Conservation (phyloP, 2,888 invertebrate species). For the Strigamia transsilvanica region DNA sequence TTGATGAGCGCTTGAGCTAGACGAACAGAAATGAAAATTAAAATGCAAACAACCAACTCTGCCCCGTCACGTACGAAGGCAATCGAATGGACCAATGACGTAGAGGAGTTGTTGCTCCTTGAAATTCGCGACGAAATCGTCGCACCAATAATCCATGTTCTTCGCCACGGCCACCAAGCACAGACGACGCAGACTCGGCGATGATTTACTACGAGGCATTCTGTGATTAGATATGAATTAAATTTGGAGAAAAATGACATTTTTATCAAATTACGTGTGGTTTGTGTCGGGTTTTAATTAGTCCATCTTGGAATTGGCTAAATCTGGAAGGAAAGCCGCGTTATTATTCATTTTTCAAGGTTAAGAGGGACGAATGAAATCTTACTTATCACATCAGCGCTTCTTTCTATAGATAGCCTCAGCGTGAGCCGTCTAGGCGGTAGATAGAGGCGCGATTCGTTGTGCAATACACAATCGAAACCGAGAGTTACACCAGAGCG, state of each 20-base stretch:
- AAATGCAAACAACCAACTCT: too few species aligned
- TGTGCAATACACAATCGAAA: neutral
- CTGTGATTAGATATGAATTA: neutral
- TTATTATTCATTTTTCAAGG: neutral
- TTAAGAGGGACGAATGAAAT: neutral
- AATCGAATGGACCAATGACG: constrained; percentile 50
- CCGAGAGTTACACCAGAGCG: neutral
- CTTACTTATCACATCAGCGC: neutral
- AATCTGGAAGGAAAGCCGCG: too few species aligned
- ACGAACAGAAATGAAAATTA: neutral
- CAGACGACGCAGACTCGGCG: neutral
- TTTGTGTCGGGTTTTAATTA: neutral
- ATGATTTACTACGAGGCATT: constrained; percentile 50
- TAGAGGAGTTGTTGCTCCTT: neutral
- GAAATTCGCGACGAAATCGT: constrained; percentile 48
- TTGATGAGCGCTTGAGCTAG: constrained; percentile 11
- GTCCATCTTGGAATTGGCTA: neutral
- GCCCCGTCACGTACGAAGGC: constrained; percentile 51
- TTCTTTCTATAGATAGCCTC: neutral
- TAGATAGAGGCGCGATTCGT: neutral
- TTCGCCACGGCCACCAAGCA: constrained; percentile 25
- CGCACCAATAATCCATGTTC: constrained; percentile 52
- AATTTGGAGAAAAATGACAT: too few species aligned
- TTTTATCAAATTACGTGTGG: too few species aligned
- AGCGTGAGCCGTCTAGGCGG: neutral